Percentiles rank a stretch among this genome's conserved stretches.
Conservation (phyloP, 1,140 invertebrate genomes). For the Drosophila rhopaloa region DNA sequence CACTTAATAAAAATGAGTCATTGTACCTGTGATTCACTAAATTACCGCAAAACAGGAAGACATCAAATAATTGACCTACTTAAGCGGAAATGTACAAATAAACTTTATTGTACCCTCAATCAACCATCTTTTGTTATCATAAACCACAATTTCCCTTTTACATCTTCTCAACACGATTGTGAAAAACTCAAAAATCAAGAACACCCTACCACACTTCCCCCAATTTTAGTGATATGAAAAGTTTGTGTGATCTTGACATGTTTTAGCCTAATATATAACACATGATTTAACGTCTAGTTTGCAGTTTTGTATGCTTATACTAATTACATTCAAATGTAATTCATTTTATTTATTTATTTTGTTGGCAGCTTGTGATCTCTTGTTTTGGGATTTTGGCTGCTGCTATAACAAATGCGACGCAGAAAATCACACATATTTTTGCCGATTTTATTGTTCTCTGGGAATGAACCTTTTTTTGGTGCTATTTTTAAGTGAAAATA, state of each 20-base stretch:
- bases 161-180: not conserved
- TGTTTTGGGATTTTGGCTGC: constrained; percentile 19
- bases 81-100: constrained; percentile 8
- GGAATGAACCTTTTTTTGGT: constrained; percentile 54
- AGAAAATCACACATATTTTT: constrained; percentile 46
- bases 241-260: constrained; percentile 41
- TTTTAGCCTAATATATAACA: constrained; percentile 44
- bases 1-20: constrained; percentile 4
- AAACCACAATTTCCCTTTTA: constrained; percentile 18
- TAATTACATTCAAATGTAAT: constrained; percentile 59
- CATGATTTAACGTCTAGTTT: constrained; percentile 38
- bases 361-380: constrained; percentile 39
- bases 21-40: constrained; percentile 2
- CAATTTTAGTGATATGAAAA: constrained; percentile 16
- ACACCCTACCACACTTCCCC: constrained; percentile 30
- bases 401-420: constrained; percentile 40
- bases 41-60: constrained; percentile 6
- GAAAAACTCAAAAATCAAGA: not conserved
- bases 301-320: constrained; percentile 44
- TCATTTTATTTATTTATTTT: constrained; percentile 52
- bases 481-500: constrained; percentile 49
- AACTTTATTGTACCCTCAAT: constrained; percentile 13
- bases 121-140: constrained; percentile 33
- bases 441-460: constrained; percentile 34
- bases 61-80: constrained; percentile 30